A percentile compares a stretch with the other conserved stretches of the same genome.
Evolutionary conservation across 2,888 invertebrate genomes (phyloP).

Genomic region (Strigamia maritima): DNA sequence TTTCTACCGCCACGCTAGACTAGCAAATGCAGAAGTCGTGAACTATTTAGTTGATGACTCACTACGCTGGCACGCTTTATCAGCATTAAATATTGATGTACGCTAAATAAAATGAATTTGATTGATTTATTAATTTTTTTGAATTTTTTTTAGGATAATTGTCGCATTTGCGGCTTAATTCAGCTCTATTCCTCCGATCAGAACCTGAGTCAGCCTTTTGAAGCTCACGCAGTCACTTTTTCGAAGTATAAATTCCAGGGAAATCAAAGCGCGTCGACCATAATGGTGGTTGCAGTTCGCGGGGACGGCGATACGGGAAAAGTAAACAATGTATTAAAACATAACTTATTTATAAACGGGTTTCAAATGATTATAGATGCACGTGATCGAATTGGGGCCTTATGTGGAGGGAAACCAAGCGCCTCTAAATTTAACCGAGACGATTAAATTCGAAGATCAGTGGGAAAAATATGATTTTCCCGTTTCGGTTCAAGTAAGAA

Average conservation of each 20-base stretch:
- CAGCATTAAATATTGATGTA: constrained; percentile 52
- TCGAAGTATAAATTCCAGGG: constrained; percentile 51
- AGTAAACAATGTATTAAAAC: constrained; percentile 46
- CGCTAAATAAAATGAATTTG: not conserved
- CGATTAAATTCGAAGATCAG: constrained; percentile 50
- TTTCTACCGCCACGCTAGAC: constrained; percentile 49
- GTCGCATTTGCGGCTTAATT: constrained; percentile 50
- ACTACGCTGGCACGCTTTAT: constrained; percentile 51
- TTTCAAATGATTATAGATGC: constrained; percentile 47
- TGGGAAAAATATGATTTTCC: constrained; percentile 52
- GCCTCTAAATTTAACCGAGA: constrained; percentile 50
- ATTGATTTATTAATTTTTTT: no score
- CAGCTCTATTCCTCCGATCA: constrained; percentile 52
- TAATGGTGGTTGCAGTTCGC: constrained; percentile 51
- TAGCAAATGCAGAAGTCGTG: constrained; percentile 51
- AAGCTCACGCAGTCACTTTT: constrained; percentile 52
- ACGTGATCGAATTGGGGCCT: constrained; percentile 53
- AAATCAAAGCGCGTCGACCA: constrained; percentile 50
- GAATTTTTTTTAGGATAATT: constrained; percentile 48
- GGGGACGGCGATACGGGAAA: constrained; percentile 50
- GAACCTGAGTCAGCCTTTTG: constrained; percentile 52
- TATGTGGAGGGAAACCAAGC: constrained; percentile 52
- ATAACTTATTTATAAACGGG: not conserved
- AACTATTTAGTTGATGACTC: constrained; percentile 51
- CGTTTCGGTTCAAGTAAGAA: constrained; percentile 51